phyloP scores from a whole-genome alignment of 2,113 vertebrate genomes.

The Hystrix cristata region DNA sequence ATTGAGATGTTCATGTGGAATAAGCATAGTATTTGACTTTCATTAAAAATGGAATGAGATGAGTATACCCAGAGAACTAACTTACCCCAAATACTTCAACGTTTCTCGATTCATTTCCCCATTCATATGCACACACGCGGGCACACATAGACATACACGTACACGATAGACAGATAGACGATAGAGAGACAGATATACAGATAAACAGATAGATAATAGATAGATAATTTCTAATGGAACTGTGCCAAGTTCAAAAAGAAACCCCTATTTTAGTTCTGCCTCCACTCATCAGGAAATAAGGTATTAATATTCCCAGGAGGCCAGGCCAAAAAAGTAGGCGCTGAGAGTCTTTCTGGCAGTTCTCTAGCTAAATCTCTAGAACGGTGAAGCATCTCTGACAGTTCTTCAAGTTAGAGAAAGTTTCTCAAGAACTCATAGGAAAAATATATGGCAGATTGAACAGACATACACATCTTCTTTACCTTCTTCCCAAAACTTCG shows the following conservation, averaged over 20 bases:
- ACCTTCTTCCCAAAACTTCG: not conserved
- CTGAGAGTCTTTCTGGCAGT: not conserved
- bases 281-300: not conserved
- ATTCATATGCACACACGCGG: not conserved
- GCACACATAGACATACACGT: not conserved
- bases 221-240: not conserved
- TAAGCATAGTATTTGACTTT: slow-evolving; percentile 4
- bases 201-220: not conserved
- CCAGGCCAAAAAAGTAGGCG: not conserved
- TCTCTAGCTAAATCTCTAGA: slow-evolving; percentile 30
- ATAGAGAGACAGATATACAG: not conserved
- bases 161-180: not conserved
- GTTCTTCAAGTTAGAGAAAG: slow-evolving; percentile 21
- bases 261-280: slow-evolving; percentile 1
- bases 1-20: not conserved
- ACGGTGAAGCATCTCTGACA: not conserved
- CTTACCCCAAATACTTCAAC: not conserved
- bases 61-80: not conserved
- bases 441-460: not conserved
- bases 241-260: slow-evolving; percentile 44
- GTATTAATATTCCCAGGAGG: not conserved
- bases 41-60: slow-evolving; percentile 45
- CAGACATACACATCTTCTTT: not conserved
- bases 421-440: not conserved
- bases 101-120: not conserved